Conservation (phyloP, 2,888 invertebrate species). For the Tolmerus cingulatus region DNA sequence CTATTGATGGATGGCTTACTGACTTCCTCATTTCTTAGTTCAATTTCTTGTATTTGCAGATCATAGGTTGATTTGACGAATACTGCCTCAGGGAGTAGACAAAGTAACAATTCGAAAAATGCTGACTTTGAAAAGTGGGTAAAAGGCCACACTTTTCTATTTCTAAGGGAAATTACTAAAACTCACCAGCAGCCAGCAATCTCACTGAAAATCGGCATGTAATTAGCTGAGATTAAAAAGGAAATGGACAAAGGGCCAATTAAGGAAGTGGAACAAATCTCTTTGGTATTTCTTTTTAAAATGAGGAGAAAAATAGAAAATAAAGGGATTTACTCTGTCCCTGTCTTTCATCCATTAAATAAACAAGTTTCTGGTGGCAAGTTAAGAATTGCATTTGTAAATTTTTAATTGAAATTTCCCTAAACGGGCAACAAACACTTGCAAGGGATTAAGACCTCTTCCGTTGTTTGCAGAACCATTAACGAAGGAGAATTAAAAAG, state of each 20-base stretch:
- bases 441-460: constrained; percentile 4
- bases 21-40: background rate
- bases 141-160: background rate
- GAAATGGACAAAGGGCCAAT: constrained; percentile 5
- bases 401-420: constrained; percentile 30
- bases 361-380: constrained; percentile 4
- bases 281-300: background rate
- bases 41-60: background rate
- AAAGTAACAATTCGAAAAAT: background rate
- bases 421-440: constrained; percentile 22
- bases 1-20: background rate
- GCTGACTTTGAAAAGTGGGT: background rate
- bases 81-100: background rate
- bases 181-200: background rate
- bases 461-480: constrained; percentile 22
- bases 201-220: background rate
- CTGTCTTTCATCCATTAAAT: constrained; percentile 2
- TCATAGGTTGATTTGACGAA: background rate
- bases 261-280: constrained; percentile 9
- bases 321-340: background rate
- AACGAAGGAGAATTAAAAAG: constrained; percentile 11
- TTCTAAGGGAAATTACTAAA: background rate
- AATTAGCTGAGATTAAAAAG: background rate
- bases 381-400: constrained; percentile 22
- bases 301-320: background rate